Conservation (phyloP, 2,113 vertebrate genomes). For the Pavo muticus region DNA sequence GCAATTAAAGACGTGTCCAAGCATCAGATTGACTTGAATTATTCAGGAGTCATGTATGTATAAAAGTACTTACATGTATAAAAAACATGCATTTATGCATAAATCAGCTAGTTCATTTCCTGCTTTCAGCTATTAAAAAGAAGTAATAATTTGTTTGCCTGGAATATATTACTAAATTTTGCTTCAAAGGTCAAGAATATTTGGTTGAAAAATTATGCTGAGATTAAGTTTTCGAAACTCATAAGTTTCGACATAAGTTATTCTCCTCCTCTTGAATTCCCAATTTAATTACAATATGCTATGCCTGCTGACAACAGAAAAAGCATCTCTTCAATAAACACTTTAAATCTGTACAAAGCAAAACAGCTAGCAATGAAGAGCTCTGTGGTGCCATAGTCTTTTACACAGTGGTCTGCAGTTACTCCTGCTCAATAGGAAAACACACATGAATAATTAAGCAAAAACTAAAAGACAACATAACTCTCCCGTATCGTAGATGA, state of each 20-base stretch:
- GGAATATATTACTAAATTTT: neutral
- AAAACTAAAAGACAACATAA: neutral
- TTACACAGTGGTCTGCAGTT: neutral
- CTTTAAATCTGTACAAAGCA: neutral
- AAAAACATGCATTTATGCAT: neutral
- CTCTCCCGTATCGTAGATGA: neutral
- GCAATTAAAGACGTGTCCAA: neutral
- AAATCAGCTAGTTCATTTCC: neutral
- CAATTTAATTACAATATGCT: constrained; percentile 39
- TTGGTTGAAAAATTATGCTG: neutral
- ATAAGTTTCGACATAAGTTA: neutral
- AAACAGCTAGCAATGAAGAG: neutral
- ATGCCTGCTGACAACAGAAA: constrained; percentile 26
- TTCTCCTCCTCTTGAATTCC: constrained; percentile 30
- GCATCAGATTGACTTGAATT: neutral
- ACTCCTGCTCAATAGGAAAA: neutral
- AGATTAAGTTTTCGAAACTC: neutral
- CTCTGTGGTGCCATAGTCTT: neutral
- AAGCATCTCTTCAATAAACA: constrained; percentile 19
- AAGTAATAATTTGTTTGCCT: neutral
- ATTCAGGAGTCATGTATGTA: neutral
- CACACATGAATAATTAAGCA: constrained; percentile 20
- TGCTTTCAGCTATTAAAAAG: neutral
- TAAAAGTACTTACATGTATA: neutral
- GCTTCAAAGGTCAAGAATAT: neutral